A percentile compares a stretch with the other conserved stretches of the same genome.
These are phyloP conservation scores for Picathartes gymnocephalus DNA, from an alignment of 2,113 vertebrate genomes.

Conservation along the genomic window DNA sequence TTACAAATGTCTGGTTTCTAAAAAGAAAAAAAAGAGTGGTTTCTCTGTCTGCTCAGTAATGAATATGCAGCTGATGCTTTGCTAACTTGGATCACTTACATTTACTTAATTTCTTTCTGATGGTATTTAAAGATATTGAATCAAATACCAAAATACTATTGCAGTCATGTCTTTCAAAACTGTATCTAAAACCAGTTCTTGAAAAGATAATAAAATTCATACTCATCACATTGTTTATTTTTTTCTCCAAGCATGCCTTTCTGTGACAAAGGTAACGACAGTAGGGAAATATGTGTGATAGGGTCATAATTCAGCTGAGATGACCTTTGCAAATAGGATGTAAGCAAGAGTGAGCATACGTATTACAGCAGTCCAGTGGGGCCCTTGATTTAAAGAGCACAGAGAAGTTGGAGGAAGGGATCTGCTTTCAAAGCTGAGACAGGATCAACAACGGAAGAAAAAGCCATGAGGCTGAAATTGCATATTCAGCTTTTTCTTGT, in stretches of 20 bases:
- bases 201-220: background rate
- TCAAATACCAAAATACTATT: background rate
- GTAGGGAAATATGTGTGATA: background rate
- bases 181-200: background rate
- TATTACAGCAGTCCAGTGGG: constrained; percentile 39
- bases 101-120: background rate
- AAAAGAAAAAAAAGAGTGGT: background rate
- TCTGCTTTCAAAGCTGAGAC: constrained; percentile 40
- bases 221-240: background rate
- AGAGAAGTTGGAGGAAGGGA: background rate
- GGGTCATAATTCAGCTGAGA: background rate
- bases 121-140: background rate
- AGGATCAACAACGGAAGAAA: constrained; percentile 15
- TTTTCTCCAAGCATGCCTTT: background rate
- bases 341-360: constrained; percentile 34
- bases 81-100: background rate
- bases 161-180: background rate
- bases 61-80: background rate
- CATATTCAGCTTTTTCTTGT: background rate
- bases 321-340: constrained; percentile 3
- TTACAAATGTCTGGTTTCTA: background rate
- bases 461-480: background rate
- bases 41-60: background rate
- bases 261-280: background rate
- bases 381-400: constrained; percentile 38